These are phyloP conservation scores for Adelges cooleyi DNA, from an alignment of 1,140 invertebrate species.

Conservation along the genomic window DNA sequence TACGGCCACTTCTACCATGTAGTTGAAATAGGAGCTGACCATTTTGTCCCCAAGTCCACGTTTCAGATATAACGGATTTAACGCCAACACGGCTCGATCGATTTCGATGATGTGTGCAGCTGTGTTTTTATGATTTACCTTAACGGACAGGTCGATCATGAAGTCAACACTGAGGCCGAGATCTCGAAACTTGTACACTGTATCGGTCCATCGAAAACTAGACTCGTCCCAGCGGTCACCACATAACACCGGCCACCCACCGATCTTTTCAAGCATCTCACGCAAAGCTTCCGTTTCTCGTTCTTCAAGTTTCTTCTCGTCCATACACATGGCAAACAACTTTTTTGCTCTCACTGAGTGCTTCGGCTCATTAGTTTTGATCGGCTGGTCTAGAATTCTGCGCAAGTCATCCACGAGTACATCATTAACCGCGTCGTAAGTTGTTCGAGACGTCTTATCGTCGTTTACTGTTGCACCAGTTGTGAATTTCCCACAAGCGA, in stretches of 20 bases:
- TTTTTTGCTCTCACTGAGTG: slow-evolving; percentile 39
- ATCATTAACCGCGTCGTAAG: slow-evolving; percentile 21
- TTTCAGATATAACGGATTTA: slow-evolving; percentile 75
- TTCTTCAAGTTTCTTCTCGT: slow-evolving; percentile 37
- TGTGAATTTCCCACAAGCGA: slow-evolving; percentile 44
- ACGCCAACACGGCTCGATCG: slow-evolving; percentile 77
- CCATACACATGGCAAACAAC: slow-evolving; percentile 41
- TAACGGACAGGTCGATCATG: slow-evolving; percentile 75
- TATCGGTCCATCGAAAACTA: slow-evolving; percentile 71
- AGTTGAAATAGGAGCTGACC: slow-evolving; percentile 62
- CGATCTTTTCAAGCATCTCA: slow-evolving; percentile 49
- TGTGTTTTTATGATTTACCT: slow-evolving; percentile 69
- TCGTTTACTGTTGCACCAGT: slow-evolving; percentile 34
- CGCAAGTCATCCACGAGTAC: neutral
- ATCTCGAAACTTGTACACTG: slow-evolving; percentile 61
- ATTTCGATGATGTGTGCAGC: slow-evolving; percentile 66
- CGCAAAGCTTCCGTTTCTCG: slow-evolving; percentile 35
- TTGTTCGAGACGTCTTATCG: slow-evolving; percentile 12
- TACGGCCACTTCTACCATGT: slow-evolving; percentile 73
- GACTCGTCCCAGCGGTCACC: slow-evolving; percentile 42
- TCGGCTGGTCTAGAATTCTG: slow-evolving; percentile 33
- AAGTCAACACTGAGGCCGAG: slow-evolving; percentile 77
- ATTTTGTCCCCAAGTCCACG: slow-evolving; percentile 62
- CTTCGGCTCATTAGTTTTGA: slow-evolving; percentile 36
- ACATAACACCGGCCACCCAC: slow-evolving; percentile 75